A percentile compares a stretch with the other conserved stretches of the same genome.
These are phyloP conservation scores for Epizoanthus fatuus DNA, from an alignment of 92 coral and sea anemone genomes.

Conservation along the genomic window DNA sequence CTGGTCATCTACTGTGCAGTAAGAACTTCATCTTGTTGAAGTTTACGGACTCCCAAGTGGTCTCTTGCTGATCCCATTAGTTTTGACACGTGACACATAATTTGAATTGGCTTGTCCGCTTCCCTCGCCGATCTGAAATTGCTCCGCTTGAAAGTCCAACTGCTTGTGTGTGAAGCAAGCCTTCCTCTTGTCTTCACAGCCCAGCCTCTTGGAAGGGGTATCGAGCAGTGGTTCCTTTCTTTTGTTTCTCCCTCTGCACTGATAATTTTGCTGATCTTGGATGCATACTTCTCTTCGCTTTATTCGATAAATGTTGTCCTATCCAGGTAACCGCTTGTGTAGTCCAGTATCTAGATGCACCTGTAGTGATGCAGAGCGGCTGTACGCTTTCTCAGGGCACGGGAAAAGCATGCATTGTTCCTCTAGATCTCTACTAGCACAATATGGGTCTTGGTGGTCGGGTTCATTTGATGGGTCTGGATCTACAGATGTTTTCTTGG, in stretches of 20 bases:
- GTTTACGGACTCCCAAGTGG: slow-evolving; percentile 30
- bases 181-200: slow-evolving; percentile 46
- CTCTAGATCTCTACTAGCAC: too few species aligned
- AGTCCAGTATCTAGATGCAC: slow-evolving; percentile 44
- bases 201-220: slow-evolving; percentile 34
- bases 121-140: slow-evolving; percentile 53
- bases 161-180: slow-evolving; percentile 46
- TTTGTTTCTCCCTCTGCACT: neutral
- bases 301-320: slow-evolving; percentile 39
- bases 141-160: slow-evolving; percentile 40
- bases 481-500: slow-evolving; percentile 50
- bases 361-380: slow-evolving; percentile 36
- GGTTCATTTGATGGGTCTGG: slow-evolving; percentile 28
- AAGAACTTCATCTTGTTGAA: slow-evolving; percentile 49
- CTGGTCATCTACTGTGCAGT: slow-evolving; percentile 52
- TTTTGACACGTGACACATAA: slow-evolving; percentile 51
- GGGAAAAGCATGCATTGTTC: slow-evolving; percentile 41
- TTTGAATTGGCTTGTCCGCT: slow-evolving; percentile 50
- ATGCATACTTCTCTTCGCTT: slow-evolving; percentile 26
- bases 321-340: slow-evolving; percentile 28
- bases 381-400: slow-evolving; percentile 43
- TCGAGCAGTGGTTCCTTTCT: neutral
- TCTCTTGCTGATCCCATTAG: slow-evolving; percentile 49
- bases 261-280: slow-evolving; percentile 26
- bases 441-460: neutral